A percentile compares a stretch with the other conserved stretches of the same genome.
Conservation (phyloP, 2,113 vertebrate species). For the Scortum barcoo region DNA sequence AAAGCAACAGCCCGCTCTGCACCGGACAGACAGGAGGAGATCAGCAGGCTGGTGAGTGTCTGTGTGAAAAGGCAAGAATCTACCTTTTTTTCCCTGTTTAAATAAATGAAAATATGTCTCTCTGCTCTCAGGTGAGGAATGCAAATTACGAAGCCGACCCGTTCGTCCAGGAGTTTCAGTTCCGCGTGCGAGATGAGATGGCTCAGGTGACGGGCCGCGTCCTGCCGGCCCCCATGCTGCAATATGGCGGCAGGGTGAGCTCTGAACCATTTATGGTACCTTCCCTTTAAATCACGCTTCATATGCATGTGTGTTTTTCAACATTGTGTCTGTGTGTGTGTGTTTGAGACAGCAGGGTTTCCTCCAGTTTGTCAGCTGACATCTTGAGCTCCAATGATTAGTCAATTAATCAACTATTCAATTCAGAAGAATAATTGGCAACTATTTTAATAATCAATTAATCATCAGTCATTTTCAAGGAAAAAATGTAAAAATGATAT, state of each 20-base stretch:
- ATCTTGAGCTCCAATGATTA: too few relatives aligned
- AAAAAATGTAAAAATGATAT: too few relatives aligned
- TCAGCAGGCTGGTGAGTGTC: conserved; percentile 93
- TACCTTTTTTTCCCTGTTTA: not conserved
- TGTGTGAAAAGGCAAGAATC: fast-evolving
- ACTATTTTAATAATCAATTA: too few relatives aligned
- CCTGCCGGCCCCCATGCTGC: conserved; percentile 97
- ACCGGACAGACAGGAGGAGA: conserved; percentile 95
- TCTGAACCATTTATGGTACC: conserved; percentile 84
- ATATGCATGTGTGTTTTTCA: conserved; percentile 36
- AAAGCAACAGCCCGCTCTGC: conserved; percentile 97
- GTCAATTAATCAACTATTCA: too few relatives aligned
- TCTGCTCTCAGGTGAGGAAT: conserved; percentile 89
- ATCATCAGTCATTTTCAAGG: too few relatives aligned
- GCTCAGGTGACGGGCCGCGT: conserved; percentile 95
- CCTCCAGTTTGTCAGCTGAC: not conserved
- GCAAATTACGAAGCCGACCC: conserved; percentile 96
- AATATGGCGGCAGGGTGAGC: conserved; percentile 96
- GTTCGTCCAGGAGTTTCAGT: conserved; percentile 97
- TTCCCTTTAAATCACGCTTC: conserved; percentile 76
- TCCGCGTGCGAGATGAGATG: conserved; percentile 97
- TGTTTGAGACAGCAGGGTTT: conserved; percentile 18
- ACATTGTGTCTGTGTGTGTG: not conserved
- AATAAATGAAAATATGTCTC: not conserved
- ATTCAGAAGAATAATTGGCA: too few relatives aligned